Evolutionary conservation across 2,888 invertebrate species (phyloP), one percentile per base, ranked within the genome.

Genomic region (Leistus spinibarbis): DNA sequence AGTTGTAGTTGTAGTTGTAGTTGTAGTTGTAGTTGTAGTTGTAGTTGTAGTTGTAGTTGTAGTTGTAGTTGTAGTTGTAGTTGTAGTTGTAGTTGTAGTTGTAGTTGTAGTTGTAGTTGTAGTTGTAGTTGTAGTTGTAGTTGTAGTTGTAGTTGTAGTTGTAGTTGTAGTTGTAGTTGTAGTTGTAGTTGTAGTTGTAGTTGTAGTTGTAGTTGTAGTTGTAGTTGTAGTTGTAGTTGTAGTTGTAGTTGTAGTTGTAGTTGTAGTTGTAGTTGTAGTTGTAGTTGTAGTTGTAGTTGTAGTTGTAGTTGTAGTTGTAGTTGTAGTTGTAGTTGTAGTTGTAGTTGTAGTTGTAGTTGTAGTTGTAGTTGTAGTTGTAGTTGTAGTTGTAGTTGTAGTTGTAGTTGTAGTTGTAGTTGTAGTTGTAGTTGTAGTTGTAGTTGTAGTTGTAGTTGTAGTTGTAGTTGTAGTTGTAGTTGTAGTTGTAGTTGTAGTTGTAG

Each of bases 21-120:
- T 77, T 56, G 86, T 79, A 83, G 82, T 79, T 84, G 16, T 84
- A 83, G 76, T 82, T 83, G 69, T 85, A 77, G 77, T 80, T 79
- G 76, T 69, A 22, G 80, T 78, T 2, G 79, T 81, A 2, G 79
- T 80, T 3, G 82, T 76, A 20, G 16, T 27, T 4, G 27, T 27
- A 4, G 27, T 27, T 7, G 27, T 27, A 27, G 27, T 27, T 27
- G 27, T 27, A 3, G 27, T 27, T 27, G 27, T 27, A 4, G 27
- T 27, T 7, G 27, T 27, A 4, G 27, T 27, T 27, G 27, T 27
- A 3, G 27, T 77, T 54, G 79, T 79, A 66, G 78, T 66, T n/a
- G 73, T 63, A 72, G 72, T 60, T 13, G 76, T 77, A 3, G 27
- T 27, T 27, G 27, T 27, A 4, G 27, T 27, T 7, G 27, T 27